A percentile compares a stretch with the other conserved stretches of the same genome.
Evolutionary conservation across 1,140 invertebrate species (phyloP).

Genomic region (Caenorhabditis inopinata): DNA sequence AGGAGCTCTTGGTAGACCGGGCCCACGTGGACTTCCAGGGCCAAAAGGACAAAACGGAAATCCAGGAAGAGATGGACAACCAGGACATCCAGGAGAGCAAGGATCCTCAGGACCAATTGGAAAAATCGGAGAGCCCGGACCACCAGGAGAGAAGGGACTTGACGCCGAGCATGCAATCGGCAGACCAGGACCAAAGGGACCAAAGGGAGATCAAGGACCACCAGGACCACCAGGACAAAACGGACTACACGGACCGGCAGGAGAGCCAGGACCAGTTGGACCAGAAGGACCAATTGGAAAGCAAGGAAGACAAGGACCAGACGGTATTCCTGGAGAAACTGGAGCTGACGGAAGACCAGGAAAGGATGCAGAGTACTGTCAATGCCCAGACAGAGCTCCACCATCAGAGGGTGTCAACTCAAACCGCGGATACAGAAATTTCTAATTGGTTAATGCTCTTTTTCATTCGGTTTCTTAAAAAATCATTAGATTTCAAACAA

Average conservation of each 20-base stretch:
- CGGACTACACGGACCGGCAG: constrained; percentile 52
- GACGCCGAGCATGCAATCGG: constrained; percentile 55
- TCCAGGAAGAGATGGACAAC: constrained; percentile 48
- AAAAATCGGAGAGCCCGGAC: constrained; percentile 53
- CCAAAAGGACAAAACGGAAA: constrained; percentile 49
- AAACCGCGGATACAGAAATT: constrained; percentile 22
- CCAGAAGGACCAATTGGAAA: constrained; percentile 49
- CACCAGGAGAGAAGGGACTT: constrained; percentile 56
- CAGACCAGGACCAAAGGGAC: constrained; percentile 57
- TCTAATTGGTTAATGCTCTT: not conserved
- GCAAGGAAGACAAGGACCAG: constrained; percentile 49
- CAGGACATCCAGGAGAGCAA: constrained; percentile 49
- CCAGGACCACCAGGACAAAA: constrained; percentile 46
- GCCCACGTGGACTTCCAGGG: constrained; percentile 46
- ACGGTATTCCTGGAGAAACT: constrained; percentile 50
- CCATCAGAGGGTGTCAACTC: constrained; percentile 17
- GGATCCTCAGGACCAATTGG: constrained; percentile 47
- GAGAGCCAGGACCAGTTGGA: constrained; percentile 54
- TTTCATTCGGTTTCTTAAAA: too few relatives aligned
- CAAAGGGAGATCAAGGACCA: constrained; percentile 45
- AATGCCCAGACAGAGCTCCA: constrained; percentile 49
- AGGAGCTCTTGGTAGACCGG: constrained; percentile 50
- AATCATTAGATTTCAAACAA: too few relatives aligned
- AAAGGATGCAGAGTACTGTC: constrained; percentile 58
- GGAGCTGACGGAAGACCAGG: constrained; percentile 53